Percentiles rank a stretch among this genome's conserved stretches.
phyloP scores from a whole-genome alignment of 2,113 vertebrate genomes.

The Cryptomyrus ogoouensis region DNA sequence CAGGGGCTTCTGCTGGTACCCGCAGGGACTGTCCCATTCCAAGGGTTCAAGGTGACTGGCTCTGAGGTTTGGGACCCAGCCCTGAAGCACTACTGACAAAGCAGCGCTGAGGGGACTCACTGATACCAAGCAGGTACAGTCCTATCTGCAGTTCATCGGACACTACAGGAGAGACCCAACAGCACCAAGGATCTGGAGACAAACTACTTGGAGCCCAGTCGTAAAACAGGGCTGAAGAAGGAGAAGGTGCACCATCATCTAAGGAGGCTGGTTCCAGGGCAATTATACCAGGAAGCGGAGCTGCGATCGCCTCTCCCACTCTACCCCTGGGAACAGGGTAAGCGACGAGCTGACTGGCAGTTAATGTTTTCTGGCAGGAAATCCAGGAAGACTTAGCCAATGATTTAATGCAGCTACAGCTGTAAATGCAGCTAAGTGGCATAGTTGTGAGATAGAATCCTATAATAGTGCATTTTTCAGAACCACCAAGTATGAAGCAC shows the following conservation, averaged over 20 bases:
- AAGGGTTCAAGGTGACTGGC: constrained; percentile 5
- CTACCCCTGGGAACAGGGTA: background rate
- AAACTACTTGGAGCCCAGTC: background rate
- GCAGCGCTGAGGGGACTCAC: background rate
- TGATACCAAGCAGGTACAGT: background rate
- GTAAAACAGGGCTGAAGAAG: background rate
- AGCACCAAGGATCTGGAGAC: background rate
- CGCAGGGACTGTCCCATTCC: background rate
- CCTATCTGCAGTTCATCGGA: background rate
- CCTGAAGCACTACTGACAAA: background rate
- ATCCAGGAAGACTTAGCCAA: background rate
- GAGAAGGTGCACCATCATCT: background rate
- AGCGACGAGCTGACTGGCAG: background rate
- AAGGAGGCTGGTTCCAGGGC: background rate
- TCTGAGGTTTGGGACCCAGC: constrained; percentile 8
- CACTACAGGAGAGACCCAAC: background rate
- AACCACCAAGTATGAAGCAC: background rate
- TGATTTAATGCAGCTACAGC: background rate
- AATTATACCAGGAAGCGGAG: background rate
- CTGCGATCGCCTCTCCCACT: background rate
- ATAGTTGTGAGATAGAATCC: background rate
- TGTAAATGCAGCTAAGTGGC: background rate
- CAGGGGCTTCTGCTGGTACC: constrained; percentile 11
- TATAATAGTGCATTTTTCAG: background rate
- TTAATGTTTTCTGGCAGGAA: background rate